These are phyloP conservation scores for Halocaridina rubra DNA, from an alignment of 2,888 invertebrate genomes.

Conservation along the genomic window DNA sequence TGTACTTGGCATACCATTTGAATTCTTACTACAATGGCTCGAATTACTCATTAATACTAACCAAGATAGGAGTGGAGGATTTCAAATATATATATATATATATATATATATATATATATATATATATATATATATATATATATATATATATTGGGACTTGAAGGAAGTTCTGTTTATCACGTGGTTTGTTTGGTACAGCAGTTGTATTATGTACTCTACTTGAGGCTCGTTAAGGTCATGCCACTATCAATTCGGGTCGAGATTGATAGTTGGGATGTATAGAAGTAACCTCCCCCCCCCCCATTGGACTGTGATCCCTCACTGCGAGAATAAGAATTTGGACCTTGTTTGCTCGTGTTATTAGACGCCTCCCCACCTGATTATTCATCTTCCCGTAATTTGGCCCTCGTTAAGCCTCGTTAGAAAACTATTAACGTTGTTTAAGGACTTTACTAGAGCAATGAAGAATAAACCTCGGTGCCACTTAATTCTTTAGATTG, in stretches of 20 bases:
- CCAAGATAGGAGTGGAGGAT: not conserved
- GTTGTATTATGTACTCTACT: slow-evolving; percentile 14
- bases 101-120: not conserved
- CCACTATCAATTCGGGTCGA: not conserved
- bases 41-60: too few relatives aligned
- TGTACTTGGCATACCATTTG: too few relatives aligned
- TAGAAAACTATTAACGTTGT: not conserved
- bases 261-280: not conserved
- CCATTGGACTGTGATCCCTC: too few relatives aligned
- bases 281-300: not conserved
- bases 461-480: too few relatives aligned
- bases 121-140: not conserved
- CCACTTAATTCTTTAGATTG: too few relatives aligned
- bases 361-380: too few relatives aligned
- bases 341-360: too few relatives aligned
- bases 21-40: too few relatives aligned
- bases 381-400: too few relatives aligned
- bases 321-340: too few relatives aligned
- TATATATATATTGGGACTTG: not conserved
- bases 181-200: slow-evolving; percentile 18
- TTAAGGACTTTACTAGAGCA: too few relatives aligned
- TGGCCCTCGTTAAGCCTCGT: slow-evolving; percentile 7
- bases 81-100: not conserved
- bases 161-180: not conserved
- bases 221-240: slow-evolving; percentile 5